Conservation (phyloP, 2,888 invertebrate species). For the Leucozona laternaria region DNA sequence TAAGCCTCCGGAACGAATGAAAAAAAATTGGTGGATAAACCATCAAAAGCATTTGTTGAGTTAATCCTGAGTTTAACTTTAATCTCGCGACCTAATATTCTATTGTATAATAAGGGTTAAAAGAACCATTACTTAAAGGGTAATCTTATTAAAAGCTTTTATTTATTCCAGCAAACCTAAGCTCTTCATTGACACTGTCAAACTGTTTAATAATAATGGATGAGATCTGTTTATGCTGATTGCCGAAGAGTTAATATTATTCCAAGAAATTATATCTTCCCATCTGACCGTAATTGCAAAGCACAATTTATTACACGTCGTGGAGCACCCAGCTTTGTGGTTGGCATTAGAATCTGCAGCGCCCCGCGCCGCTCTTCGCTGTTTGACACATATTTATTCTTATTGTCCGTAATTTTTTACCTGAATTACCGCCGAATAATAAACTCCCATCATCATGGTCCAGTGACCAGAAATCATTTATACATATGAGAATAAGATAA, state of each 20-base stretch:
- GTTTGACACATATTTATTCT: slow-evolving; percentile 15
- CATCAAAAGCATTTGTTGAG: no score
- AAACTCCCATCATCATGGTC: slow-evolving; percentile 39
- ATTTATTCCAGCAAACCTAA: neutral
- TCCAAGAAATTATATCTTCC: slow-evolving; percentile 45
- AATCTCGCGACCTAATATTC: no score
- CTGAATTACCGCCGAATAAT: slow-evolving; percentile 20
- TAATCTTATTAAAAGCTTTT: neutral
- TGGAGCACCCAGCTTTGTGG: slow-evolving; percentile 38
- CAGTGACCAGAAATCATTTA: slow-evolving; percentile 29
- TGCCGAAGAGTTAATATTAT: neutral
- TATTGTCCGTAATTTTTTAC: slow-evolving; percentile 52
- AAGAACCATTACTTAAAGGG: neutral
- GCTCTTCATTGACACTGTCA: neutral
- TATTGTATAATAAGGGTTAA: neutral
- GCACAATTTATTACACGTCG: slow-evolving; percentile 56
- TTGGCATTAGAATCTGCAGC: neutral
- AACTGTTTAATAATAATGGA: neutral
- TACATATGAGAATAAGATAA: slow-evolving; percentile 33
- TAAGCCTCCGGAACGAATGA: no score
- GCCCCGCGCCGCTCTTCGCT: slow-evolving; percentile 16
- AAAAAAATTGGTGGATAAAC: no score
- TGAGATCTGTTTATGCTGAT: neutral
- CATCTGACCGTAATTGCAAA: slow-evolving; percentile 42
- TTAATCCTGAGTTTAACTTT: no score